Evolutionary conservation across 2,797 vertebrate genomes (phyloP), one percentile per base, ranked within the genome.

Genomic region (Cossypha heuglini): DNA sequence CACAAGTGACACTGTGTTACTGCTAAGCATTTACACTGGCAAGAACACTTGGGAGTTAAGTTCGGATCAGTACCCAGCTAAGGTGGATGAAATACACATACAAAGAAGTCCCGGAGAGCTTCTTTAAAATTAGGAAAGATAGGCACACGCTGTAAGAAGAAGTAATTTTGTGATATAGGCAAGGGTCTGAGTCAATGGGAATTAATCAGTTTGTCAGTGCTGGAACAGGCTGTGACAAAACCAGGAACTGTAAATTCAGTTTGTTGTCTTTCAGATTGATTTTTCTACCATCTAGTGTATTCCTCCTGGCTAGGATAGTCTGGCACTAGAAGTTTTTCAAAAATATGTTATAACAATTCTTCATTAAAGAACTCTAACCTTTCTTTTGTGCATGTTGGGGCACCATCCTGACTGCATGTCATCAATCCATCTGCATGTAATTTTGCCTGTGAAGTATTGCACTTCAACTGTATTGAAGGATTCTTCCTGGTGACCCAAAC

Each of bases 341-440:
- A 92, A 74, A 26, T 31, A 8, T 42, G 6, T n/a, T 81, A 4
- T 8, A 21, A 29, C 15, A 66, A 6, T 25, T 79, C 28, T 84
- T 75, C 16, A 12, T 21, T 75, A 35, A 84, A 46, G 31, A 86
- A 5, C 13, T 72, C 11, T 59, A 26, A 42, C 38, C 14, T 82
- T 35, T 59, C 13, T 54, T 6, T 24, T 18, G 3, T 63, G 37
- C 17, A 2, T 38, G 8, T 51, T 54, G 42, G 26, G 61, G 57
- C 22, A 25, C 29, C 14, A 24, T 75, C 24, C 63, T 0, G 2
- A 52, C 35, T 72, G 16, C 28, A 20, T 5, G 2, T 35, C 0
- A 2, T 40, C 59, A 28, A 8, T 91, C 40, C 25, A 37, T 48
- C 43, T 45, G 16, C 15, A 88, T 74, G 19, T 72, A 46, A 24